Percentiles rank a stretch among this genome's conserved stretches.
These are phyloP conservation scores for Peromyscus eremicus DNA, from an alignment of 2,797 vertebrate species.

Conservation along the genomic window DNA sequence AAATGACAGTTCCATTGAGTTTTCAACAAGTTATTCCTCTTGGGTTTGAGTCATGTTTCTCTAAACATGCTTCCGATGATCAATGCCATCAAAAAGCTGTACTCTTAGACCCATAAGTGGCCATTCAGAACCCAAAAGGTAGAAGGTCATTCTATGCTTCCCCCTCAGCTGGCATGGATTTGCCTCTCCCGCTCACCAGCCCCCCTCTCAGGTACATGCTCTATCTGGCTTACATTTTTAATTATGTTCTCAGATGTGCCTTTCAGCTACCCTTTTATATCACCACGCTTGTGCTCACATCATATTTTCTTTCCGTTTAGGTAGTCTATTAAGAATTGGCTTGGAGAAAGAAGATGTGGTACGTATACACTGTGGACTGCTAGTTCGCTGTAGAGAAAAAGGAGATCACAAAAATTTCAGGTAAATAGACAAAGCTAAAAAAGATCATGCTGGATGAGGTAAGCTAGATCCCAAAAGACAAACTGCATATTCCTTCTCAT, in stretches of 20 bases:
- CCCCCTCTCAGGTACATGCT: no score
- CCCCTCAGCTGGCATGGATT: neutral
- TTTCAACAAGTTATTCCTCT: neutral
- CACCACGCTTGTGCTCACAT: neutral
- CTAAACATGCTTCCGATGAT: neutral
- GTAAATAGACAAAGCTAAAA: neutral
- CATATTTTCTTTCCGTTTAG: neutral
- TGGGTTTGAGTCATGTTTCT: neutral
- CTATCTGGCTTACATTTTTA: neutral
- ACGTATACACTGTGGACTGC: neutral
- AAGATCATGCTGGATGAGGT: neutral
- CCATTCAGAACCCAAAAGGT: neutral
- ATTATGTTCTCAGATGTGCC: neutral
- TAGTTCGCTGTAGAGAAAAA: no score
- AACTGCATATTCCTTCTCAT: neutral
- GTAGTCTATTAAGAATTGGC: neutral
- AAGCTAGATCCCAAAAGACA: neutral
- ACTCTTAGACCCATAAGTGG: neutral
- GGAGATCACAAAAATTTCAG: neutral
- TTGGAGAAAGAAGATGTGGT: neutral
- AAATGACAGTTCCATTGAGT: neutral
- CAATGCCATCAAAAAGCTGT: neutral
- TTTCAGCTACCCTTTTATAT: neutral
- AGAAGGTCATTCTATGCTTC: fast-evolving
- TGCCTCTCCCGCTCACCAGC: neutral